A percentile compares a stretch with the other conserved stretches of the same genome.
phyloP scores from a whole-genome alignment of 2,797 vertebrate species.

The Phyllotis vaccarum region DNA sequence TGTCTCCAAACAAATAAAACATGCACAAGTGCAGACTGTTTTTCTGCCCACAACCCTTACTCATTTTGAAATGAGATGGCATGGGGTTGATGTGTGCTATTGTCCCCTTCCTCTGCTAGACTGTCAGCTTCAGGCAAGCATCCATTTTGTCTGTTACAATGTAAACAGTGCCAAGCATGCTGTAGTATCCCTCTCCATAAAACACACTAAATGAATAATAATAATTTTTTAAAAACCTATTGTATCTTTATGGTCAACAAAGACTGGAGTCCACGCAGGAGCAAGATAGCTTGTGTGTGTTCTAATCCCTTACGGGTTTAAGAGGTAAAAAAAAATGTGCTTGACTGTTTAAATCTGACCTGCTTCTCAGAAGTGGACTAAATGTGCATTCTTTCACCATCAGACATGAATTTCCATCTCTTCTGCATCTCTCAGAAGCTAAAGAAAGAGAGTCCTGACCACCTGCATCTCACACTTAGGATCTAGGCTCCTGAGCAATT shows the following conservation, averaged over 20 bases:
- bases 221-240: neutral
- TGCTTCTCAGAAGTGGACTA: neutral
- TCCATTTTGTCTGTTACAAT: neutral
- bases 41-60: neutral
- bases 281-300: neutral
- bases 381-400: neutral
- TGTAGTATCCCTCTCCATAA: neutral
- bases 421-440: neutral
- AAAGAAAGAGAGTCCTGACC: constrained; percentile 3
- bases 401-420: neutral
- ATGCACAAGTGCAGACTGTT: neutral
- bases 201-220: neutral
- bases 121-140: neutral
- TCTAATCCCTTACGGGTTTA: neutral
- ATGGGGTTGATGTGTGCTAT: neutral
- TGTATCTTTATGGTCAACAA: neutral
- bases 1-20: neutral
- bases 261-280: neutral
- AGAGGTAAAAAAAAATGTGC: neutral
- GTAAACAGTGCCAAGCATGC: neutral
- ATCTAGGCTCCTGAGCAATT: neutral
- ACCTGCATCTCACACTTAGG: neutral
- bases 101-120: neutral
- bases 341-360: constrained; percentile 19
- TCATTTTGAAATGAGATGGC: neutral